phyloP scores from a whole-genome alignment of 2,888 invertebrate genomes.

The Athrips mouffetella region DNA sequence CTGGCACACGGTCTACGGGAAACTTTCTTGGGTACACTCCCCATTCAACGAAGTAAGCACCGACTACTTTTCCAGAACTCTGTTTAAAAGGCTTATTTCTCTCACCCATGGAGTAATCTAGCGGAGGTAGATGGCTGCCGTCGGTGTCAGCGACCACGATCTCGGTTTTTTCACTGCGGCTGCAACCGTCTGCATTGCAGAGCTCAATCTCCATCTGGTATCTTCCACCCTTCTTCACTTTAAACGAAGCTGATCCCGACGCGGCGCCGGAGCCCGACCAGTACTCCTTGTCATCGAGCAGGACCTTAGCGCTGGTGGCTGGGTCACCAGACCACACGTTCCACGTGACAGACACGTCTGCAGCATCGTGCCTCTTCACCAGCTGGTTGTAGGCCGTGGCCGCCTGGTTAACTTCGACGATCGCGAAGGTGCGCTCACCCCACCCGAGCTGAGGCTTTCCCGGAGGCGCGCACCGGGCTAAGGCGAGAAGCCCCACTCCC shows the following conservation, averaged over 20 bases:
- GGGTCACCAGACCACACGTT: conserved; percentile 70
- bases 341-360: conserved; percentile 70
- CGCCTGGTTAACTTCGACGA: conserved; percentile 71
- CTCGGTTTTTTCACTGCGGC: conserved; percentile 59
- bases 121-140: conserved; percentile 68
- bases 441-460: conserved; percentile 67
- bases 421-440: conserved; percentile 69
- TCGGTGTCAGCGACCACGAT: conserved; percentile 71
- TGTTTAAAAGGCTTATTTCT: conserved; percentile 70
- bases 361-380: conserved; percentile 58
- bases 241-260: conserved; percentile 59
- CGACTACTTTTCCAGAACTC: conserved; percentile 69
- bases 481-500: conserved; percentile 41
- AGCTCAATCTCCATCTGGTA: conserved; percentile 67
- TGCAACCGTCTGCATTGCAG: conserved; percentile 67
- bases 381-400: conserved; percentile 73
- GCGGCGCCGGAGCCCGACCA: conserved; percentile 58
- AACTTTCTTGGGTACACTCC: conserved; percentile 71
- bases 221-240: conserved; percentile 66
- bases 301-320: conserved; percentile 54
- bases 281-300: conserved; percentile 56
- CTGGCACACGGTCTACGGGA: conserved; percentile 64
- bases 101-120: conserved; percentile 59
- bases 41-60: conserved; percentile 72
- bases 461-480: conserved; percentile 54